Evolutionary conservation across 2,113 vertebrate genomes (phyloP).

Genomic region (Eptatretus burgeri): DNA sequence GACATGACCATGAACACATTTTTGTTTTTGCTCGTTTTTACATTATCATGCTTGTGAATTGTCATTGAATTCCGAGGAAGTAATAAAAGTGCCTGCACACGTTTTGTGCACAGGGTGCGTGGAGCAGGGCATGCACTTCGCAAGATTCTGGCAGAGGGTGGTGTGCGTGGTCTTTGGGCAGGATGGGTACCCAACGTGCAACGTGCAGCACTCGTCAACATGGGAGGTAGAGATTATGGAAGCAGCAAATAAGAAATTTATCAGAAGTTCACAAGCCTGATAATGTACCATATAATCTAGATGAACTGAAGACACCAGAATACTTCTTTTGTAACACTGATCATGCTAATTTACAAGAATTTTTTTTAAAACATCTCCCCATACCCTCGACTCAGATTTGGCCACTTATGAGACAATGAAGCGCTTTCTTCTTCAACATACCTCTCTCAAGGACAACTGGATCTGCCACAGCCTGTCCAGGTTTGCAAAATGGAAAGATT

Average conservation of each 20-base stretch:
- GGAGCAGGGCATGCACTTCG: slow-evolving; percentile 32
- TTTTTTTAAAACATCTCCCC: not conserved
- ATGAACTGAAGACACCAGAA: not conserved
- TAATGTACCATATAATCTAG: not conserved
- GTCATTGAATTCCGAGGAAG: too few relatives aligned
- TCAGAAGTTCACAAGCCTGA: not conserved
- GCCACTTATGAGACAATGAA: slow-evolving; percentile 44
- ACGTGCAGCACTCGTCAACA: slow-evolving; percentile 41
- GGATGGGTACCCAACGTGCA: slow-evolving; percentile 53
- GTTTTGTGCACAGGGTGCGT: slow-evolving; percentile 15
- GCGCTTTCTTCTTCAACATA: slow-evolving; percentile 33
- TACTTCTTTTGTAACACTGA: not conserved
- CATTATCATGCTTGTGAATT: too few relatives aligned
- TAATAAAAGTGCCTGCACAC: too few relatives aligned
- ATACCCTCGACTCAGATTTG: slow-evolving; percentile 21
- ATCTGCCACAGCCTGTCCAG: slow-evolving; percentile 32
- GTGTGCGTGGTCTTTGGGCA: slow-evolving; percentile 37
- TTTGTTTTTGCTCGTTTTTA: too few relatives aligned
- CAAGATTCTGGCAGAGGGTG: slow-evolving; percentile 37
- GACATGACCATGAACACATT: too few relatives aligned
- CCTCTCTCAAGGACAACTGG: slow-evolving; percentile 25
- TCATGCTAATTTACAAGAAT: not conserved
- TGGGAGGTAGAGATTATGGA: slow-evolving; percentile 28
- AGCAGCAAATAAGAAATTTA: not conserved
- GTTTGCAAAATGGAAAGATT: too few relatives aligned